Evolutionary conservation across 2,113 vertebrate species (phyloP).

Genomic region (Labrus mixtus): DNA sequence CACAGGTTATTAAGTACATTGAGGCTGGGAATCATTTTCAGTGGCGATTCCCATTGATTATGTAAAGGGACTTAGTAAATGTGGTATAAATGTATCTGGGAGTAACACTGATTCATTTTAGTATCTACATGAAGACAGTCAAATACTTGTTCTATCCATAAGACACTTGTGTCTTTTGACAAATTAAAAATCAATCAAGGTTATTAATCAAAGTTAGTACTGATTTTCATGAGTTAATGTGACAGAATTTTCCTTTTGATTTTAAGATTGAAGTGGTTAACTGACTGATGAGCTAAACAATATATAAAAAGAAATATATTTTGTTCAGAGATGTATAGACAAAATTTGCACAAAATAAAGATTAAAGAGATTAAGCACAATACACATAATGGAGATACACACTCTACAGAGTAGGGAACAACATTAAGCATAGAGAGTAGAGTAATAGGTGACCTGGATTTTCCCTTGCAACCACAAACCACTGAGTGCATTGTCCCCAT

Average conservation of each 20-base stretch:
- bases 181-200: too few relatives aligned
- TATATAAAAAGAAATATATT: background rate
- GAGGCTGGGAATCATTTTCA: constrained; percentile 62
- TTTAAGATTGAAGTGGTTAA: background rate
- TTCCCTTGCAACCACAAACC: constrained; percentile 39
- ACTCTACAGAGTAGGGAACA: too few relatives aligned
- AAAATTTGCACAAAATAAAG: background rate
- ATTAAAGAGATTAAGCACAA: background rate
- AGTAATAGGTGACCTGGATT: constrained; percentile 72
- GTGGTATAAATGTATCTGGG: constrained; percentile 2
- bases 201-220: background rate
- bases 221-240: background rate
- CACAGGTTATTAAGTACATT: constrained; percentile 44
- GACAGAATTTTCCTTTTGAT: background rate
- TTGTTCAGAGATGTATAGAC: background rate
- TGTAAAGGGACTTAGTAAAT: constrained; percentile 31
- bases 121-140: constrained; percentile 8
- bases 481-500: constrained; percentile 37
- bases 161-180: constrained; percentile 18
- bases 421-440: too few relatives aligned
- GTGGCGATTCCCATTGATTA: constrained; percentile 49
- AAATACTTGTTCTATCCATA: constrained; percentile 1
- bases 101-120: constrained; percentile 15
- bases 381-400: constrained; percentile 20
- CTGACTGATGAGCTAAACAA: background rate